A percentile compares a stretch with the other conserved stretches of the same genome.
Evolutionary conservation across 2,113 vertebrate genomes (phyloP).

Genomic region (Apteryx owenii): DNA sequence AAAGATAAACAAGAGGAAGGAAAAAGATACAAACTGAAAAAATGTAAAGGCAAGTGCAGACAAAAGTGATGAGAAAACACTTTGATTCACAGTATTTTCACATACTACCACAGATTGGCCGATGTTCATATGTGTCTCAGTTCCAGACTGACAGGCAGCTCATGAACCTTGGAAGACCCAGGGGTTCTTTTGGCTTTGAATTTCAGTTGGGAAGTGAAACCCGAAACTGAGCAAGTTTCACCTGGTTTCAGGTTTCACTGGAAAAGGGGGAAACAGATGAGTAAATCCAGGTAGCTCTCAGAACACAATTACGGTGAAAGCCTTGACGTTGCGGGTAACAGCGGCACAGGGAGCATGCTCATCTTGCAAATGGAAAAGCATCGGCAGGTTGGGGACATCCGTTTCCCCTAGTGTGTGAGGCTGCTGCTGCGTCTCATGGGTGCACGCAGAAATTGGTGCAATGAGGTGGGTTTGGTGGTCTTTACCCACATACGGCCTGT

Average conservation of each 20-base stretch:
- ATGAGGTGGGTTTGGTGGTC: not conserved
- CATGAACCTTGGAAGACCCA: conserved; percentile 24
- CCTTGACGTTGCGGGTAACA: rapidly evolving
- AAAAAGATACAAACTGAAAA: not conserved
- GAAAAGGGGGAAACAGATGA: not conserved
- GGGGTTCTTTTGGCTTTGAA: conserved; percentile 21
- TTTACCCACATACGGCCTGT: not conserved
- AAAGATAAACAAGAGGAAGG: not conserved
- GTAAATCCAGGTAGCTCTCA: not conserved
- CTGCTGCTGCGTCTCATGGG: not conserved
- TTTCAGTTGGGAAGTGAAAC: conserved; percentile 48
- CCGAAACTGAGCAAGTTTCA: conserved; percentile 1
- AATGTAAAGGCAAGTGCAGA: not conserved
- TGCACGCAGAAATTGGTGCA: rapidly evolving
- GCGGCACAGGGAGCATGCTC: rapidly evolving
- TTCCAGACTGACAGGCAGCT: not conserved
- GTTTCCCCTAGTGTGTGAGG: rapidly evolving
- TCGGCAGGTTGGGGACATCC: not conserved
- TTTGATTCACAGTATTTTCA: not conserved
- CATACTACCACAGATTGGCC: not conserved
- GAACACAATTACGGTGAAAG: not conserved
- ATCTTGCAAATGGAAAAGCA: rapidly evolving
- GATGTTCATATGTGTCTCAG: not conserved
- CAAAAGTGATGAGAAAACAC: not conserved
- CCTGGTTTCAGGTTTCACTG: conserved; percentile 39